These are phyloP conservation scores for Epirrhoe tristata DNA, from an alignment of 2,888 invertebrate species.

Conservation along the genomic window DNA sequence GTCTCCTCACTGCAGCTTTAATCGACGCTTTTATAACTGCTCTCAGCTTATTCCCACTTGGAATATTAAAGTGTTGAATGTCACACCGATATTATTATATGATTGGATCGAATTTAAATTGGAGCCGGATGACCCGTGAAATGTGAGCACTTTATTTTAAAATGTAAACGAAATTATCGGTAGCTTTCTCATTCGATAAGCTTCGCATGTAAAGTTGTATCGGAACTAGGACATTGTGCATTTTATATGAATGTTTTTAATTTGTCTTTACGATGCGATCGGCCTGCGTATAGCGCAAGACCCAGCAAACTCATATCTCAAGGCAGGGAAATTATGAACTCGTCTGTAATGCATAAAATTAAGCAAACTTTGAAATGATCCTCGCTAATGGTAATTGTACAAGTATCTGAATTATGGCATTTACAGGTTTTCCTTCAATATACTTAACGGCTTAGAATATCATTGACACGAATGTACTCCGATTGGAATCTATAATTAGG, in stretches of 20 bases:
- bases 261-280: not conserved
- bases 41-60: constrained; percentile 37
- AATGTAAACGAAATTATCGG: constrained; percentile 10
- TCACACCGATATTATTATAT: constrained; percentile 38
- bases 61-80: constrained; percentile 54
- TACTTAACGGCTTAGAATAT: constrained; percentile 24
- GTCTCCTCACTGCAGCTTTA: constrained; percentile 14
- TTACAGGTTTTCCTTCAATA: constrained; percentile 23
- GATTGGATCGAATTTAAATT: constrained; percentile 46
- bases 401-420: constrained; percentile 21
- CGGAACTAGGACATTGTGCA: not conserved
- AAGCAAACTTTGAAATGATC: constrained; percentile 6
- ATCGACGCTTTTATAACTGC: constrained; percentile 10
- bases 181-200: constrained; percentile 1
- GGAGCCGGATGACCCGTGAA: constrained; percentile 33
- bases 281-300: not conserved
- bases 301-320: not conserved
- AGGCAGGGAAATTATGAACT: constrained; percentile 1
- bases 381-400: constrained; percentile 14
- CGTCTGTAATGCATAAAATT: constrained; percentile 12
- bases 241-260: not conserved
- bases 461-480: constrained; percentile 20
- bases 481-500: constrained; percentile 19
- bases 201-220: not conserved
- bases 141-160: constrained; percentile 34